phyloP scores from a whole-genome alignment of 2,888 invertebrate species.

The Cheilosia vernalis region DNA sequence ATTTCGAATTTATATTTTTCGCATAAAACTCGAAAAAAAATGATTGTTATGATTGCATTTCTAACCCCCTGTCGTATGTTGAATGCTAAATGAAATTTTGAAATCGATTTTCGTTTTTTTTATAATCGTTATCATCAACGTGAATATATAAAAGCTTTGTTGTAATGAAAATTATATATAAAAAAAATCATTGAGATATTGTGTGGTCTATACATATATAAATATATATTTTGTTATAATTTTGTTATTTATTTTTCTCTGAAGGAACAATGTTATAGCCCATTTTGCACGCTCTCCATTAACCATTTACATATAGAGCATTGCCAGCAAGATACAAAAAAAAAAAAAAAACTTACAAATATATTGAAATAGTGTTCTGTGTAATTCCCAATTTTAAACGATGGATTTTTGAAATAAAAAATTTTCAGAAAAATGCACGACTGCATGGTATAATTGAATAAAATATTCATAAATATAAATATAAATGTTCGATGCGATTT shows the following conservation, averaged over 20 bases:
- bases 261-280: slow-evolving; percentile 70
- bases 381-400: slow-evolving; percentile 64
- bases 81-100: slow-evolving; percentile 66
- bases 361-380: slow-evolving; percentile 67
- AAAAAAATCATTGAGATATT: slow-evolving; percentile 60
- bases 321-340: slow-evolving; percentile 67
- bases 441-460: slow-evolving; percentile 71
- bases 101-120: slow-evolving; percentile 60
- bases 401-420: slow-evolving; percentile 47
- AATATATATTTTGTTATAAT: slow-evolving; percentile 36
- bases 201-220: slow-evolving; percentile 69
- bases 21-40: slow-evolving; percentile 67
- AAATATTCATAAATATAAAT: slow-evolving; percentile 50
- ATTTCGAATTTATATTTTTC: slow-evolving; percentile 54
- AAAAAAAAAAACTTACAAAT: slow-evolving; percentile 20
- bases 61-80: slow-evolving; percentile 75
- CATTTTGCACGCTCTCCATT: slow-evolving; percentile 74
- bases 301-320: slow-evolving; percentile 64
- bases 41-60: slow-evolving; percentile 74
- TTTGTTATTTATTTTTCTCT: slow-evolving; percentile 49
- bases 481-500: slow-evolving; percentile 65
- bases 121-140: slow-evolving; percentile 66
- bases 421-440: slow-evolving; percentile 64
- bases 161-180: slow-evolving; percentile 63
- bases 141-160: slow-evolving; percentile 71